phyloP scores from a whole-genome alignment of 2,888 invertebrate species.

The Meghimatium bilineatum region DNA sequence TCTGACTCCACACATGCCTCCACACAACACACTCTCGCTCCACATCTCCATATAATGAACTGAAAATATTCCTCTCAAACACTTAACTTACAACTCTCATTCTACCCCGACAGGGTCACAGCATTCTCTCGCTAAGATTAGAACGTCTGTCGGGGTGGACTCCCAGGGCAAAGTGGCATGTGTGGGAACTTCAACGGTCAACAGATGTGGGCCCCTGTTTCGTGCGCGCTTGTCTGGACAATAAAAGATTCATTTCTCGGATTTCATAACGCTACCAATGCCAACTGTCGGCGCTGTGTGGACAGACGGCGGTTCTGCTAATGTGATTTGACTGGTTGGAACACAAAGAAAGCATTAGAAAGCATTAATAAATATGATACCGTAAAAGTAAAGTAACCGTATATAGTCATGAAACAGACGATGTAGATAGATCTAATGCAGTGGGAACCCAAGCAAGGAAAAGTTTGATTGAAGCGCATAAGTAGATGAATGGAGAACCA shows the following conservation, averaged over 20 bases:
- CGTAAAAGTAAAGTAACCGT: too few species aligned
- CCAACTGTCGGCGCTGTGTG: slow-evolving; percentile 18
- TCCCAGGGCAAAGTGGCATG: slow-evolving; percentile 14
- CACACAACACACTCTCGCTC: too few species aligned
- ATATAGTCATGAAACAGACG: too few species aligned
- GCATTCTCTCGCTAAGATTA: background rate
- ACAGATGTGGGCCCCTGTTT: slow-evolving; percentile 19
- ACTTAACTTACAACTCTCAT: background rate
- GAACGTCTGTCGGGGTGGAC: background rate
- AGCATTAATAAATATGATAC: slow-evolving; percentile 4
- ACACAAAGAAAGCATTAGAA: background rate
- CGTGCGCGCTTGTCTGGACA: background rate
- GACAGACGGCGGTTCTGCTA: background rate
- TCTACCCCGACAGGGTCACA: background rate
- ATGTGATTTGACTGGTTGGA: background rate
- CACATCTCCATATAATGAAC: too few species aligned
- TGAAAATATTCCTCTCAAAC: too few species aligned
- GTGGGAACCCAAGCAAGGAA: background rate
- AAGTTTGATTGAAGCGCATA: background rate
- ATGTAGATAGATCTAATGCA: background rate
- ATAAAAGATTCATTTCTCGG: slow-evolving; percentile 36
- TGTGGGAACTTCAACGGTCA: slow-evolving; percentile 23
- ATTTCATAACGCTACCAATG: slow-evolving; percentile 20
- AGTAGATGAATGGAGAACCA: too few species aligned
- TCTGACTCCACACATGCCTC: too few species aligned